These are phyloP conservation scores for Scotopteryx bipunctaria DNA, from an alignment of 2,888 invertebrate genomes.

Conservation along the genomic window DNA sequence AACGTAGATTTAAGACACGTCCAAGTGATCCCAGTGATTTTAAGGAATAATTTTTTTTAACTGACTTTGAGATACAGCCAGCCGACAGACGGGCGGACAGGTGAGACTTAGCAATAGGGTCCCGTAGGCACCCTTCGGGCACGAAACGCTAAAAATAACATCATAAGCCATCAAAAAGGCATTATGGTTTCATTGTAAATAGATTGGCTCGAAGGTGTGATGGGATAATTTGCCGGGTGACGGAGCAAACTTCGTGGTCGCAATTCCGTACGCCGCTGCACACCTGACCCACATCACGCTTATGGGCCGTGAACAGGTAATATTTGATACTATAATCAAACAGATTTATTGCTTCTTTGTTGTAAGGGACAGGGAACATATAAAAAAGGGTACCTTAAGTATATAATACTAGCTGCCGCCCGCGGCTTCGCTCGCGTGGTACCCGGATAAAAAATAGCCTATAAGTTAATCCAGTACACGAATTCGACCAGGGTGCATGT, in stretches of 20 bases:
- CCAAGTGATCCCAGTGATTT: too few relatives aligned
- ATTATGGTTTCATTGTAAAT: slow-evolving; percentile 12
- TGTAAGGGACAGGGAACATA: not conserved
- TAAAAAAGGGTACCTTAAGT: not conserved
- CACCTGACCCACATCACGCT: slow-evolving; percentile 28
- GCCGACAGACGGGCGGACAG: too few relatives aligned
- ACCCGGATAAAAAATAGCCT: too few relatives aligned
- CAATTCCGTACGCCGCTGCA: slow-evolving; percentile 17
- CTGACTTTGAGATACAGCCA: too few relatives aligned
- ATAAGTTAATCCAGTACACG: too few relatives aligned
- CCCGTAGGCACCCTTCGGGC: too few relatives aligned
- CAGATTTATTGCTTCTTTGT: not conserved
- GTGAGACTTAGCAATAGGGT: too few relatives aligned
- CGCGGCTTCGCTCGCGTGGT: too few relatives aligned
- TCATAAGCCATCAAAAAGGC: not conserved
- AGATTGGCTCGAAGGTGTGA: slow-evolving; percentile 24
- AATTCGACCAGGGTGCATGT: too few relatives aligned
- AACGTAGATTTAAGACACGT: too few relatives aligned
- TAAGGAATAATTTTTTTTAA: too few relatives aligned
- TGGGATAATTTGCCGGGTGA: slow-evolving; percentile 33
- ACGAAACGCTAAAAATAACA: not conserved
- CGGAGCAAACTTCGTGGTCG: slow-evolving; percentile 13
- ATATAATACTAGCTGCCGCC: too few relatives aligned
- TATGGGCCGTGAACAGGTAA: slow-evolving; percentile 18
- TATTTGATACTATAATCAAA: slow-evolving; percentile 14